Evolutionary conservation across 2,888 invertebrate genomes (phyloP).

Genomic region (Bellardia bayeri): DNA sequence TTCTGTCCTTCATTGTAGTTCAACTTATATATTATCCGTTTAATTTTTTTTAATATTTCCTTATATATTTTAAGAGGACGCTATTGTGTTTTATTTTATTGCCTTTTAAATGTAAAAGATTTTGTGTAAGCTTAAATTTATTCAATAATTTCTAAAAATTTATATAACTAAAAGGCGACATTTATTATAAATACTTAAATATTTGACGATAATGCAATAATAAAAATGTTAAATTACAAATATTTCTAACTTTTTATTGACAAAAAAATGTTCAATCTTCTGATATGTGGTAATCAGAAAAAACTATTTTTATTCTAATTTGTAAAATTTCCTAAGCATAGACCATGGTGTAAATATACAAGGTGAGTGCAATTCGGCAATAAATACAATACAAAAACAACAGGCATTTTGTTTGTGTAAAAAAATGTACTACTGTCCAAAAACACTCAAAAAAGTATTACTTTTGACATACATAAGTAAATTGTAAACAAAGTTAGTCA

Average conservation of each 20-base stretch:
- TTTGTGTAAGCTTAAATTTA: constrained; percentile 60
- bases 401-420: no score
- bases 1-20: constrained; percentile 26
- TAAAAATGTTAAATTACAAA: constrained; percentile 45
- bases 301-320: no score
- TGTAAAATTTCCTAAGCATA: no score
- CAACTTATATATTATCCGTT: constrained; percentile 36
- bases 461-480: no score
- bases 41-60: constrained; percentile 6
- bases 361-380: no score
- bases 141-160: constrained; percentile 55
- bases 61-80: constrained; percentile 26
- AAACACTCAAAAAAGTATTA: no score
- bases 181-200: constrained; percentile 58
- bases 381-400: no score
- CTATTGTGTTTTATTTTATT: constrained; percentile 37
- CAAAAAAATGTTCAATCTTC: no score
- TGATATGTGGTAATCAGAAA: no score
- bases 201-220: constrained; percentile 59
- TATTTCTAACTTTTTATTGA: background rate
- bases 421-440: no score
- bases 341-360: no score
- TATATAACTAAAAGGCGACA: constrained; percentile 29
- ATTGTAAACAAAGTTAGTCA: no score
- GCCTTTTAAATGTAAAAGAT: constrained; percentile 46